phyloP scores from a whole-genome alignment of 2,797 vertebrate species.

The Cheirogaleus major region DNA sequence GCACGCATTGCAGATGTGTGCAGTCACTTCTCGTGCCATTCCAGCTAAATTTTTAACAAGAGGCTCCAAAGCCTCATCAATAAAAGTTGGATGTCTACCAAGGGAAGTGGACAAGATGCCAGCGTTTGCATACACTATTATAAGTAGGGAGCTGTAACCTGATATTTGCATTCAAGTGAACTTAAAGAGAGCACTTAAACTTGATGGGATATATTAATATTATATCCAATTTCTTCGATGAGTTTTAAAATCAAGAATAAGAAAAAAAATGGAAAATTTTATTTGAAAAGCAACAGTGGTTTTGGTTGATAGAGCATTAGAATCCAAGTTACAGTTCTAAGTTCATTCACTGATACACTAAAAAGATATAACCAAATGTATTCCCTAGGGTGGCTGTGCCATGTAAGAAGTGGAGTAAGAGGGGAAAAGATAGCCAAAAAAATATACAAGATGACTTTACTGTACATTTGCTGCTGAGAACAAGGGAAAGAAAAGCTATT shows the following conservation, averaged over 20 bases:
- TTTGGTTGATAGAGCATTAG: neutral
- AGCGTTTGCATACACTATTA: neutral
- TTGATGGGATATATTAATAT: neutral
- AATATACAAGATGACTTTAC: neutral
- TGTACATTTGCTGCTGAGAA: neutral
- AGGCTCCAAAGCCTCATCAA: constrained; percentile 20
- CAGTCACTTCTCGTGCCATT: constrained; percentile 37
- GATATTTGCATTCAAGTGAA: neutral
- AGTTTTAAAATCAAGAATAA: neutral
- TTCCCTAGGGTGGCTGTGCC: neutral
- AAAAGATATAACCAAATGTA: neutral
- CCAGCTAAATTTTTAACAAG: constrained; percentile 61
- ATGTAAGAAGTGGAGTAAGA: neutral
- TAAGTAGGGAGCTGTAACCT: neutral
- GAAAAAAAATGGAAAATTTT: neutral
- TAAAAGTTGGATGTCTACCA: constrained; percentile 41
- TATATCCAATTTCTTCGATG: neutral
- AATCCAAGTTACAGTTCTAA: neutral
- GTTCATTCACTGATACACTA: neutral
- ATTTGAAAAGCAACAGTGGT: neutral
- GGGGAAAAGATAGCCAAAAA: neutral
- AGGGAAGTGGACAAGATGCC: neutral
- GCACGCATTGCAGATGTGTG: neutral
- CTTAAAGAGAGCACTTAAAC: constrained; percentile 14
- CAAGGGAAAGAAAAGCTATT: neutral